Conservation (phyloP, 2,797 vertebrate genomes). For the Tinamus major region DNA sequence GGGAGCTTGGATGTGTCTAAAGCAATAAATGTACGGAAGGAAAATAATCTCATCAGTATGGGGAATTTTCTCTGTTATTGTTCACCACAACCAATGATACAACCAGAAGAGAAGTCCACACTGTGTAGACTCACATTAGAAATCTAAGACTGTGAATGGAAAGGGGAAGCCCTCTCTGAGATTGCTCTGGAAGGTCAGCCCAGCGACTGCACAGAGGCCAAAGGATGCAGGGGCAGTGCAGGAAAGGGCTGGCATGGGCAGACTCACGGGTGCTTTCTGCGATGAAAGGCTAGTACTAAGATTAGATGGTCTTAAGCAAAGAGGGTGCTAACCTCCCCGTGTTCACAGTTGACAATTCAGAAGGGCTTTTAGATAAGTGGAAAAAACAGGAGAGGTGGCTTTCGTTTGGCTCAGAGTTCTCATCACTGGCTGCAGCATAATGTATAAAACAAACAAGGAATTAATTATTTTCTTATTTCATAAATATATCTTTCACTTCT, state of each 20-base stretch:
- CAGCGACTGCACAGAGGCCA: not conserved
- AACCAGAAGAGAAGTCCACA: not conserved
- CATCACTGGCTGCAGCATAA: not conserved
- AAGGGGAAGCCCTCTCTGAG: not conserved
- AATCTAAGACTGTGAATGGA: not conserved
- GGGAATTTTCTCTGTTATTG: constrained; percentile 12
- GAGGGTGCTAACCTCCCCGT: constrained; percentile 59
- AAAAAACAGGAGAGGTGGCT: not conserved
- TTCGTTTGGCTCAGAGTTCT: not conserved
- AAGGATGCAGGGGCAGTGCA: not conserved
- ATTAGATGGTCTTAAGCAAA: constrained; percentile 66
- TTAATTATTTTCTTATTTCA: not conserved
- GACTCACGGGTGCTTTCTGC: not conserved
- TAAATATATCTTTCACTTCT: not conserved
- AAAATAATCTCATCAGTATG: constrained; percentile 1
- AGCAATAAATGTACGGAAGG: not conserved
- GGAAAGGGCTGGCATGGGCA: not conserved
- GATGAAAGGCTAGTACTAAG: constrained; percentile 30
- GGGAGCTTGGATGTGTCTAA: not conserved
- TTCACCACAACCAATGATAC: constrained; percentile 14
- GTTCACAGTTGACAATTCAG: constrained; percentile 52
- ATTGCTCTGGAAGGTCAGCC: not conserved
- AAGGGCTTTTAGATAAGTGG: constrained; percentile 60
- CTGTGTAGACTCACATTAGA: not conserved
- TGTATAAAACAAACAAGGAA: not conserved